Evolutionary conservation across 1,140 invertebrate genomes (phyloP), one percentile per base, ranked within the genome.

Genomic region (Andrena cerasifolii): DNA sequence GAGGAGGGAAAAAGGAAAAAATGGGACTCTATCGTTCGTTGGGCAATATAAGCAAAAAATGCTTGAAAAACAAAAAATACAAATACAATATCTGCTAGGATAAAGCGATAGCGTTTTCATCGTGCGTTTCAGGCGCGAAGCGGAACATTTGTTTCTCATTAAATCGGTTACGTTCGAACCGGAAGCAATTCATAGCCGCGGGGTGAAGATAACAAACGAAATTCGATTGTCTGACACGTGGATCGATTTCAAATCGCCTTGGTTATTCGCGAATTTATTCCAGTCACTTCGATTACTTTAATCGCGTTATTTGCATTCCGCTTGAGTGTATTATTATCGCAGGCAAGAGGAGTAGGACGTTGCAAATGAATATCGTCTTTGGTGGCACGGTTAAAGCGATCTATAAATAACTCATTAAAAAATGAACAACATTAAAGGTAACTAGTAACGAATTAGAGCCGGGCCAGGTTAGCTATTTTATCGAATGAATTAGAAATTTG

Each of bases 371-470:
- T 53, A 2, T 58, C 16, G 14, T 18, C 54, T 26, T 26, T 18
- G 14, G 28, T 33, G 33, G 16, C n/a, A 58, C 14, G 31, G 33
- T 58, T n/a, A 16, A 33, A 33, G 16, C 28, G 28, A 16, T 58
- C 54, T 58, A 58, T 58, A 58, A 58, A 58, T 58, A 58, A 58
- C n/a, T 58, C n/a, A 18, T n/a, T 18, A 28, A 18, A 16, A 31
- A 58, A 58, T 18, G 16, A 33, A 58, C 1, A n/a, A 18, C 16
- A n/a, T n/a, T n/a, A n/a, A n/a, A n/a, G n/a, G n/a, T n/a, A n/a
- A n/a, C n/a, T n/a, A n/a, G n/a, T n/a, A n/a, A n/a, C n/a, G n/a
- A n/a, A n/a, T n/a, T n/a, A n/a, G n/a, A n/a, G n/a, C n/a, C n/a
- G n/a, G n/a, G n/a, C n/a, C 36, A 40, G 36, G 36, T 12, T 1